These are phyloP conservation scores for Magallana gigas DNA, from an alignment of 1,140 invertebrate species.

Conservation along the genomic window DNA sequence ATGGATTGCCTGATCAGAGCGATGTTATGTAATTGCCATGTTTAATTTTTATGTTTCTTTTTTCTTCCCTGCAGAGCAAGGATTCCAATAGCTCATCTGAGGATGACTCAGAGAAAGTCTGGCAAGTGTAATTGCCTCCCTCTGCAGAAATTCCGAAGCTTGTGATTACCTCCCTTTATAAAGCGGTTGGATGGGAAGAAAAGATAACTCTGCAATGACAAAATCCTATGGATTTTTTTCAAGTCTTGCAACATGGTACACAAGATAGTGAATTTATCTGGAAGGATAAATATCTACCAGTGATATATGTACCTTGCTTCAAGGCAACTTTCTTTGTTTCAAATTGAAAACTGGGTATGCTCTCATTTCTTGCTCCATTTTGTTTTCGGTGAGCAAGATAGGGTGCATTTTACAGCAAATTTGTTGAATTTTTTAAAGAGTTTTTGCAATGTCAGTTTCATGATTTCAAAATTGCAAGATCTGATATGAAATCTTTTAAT, in stretches of 20 bases:
- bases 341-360: no score
- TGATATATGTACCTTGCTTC: no score
- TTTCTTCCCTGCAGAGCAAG: slow-evolving; percentile 49
- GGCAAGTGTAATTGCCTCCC: slow-evolving; percentile 50
- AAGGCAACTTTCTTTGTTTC: no score
- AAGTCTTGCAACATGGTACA: background rate
- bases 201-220: background rate
- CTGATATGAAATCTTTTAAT: background rate
- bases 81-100: slow-evolving; percentile 53
- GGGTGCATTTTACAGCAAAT: no score
- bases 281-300: no score
- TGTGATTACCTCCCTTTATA: slow-evolving; percentile 4
- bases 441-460: background rate
- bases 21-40: background rate
- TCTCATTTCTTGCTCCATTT: background rate
- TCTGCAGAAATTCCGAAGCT: background rate
- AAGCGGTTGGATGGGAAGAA: no score
- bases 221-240: background rate
- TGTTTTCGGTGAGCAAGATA: background rate
- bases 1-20: background rate
- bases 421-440: no score
- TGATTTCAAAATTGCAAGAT: background rate
- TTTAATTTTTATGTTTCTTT: slow-evolving; percentile 24
- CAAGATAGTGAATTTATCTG: no score
- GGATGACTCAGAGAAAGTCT: slow-evolving; percentile 52